These are phyloP conservation scores for Gallinago solitaria DNA, from an alignment of 2,797 vertebrate species.

Conservation along the genomic window DNA sequence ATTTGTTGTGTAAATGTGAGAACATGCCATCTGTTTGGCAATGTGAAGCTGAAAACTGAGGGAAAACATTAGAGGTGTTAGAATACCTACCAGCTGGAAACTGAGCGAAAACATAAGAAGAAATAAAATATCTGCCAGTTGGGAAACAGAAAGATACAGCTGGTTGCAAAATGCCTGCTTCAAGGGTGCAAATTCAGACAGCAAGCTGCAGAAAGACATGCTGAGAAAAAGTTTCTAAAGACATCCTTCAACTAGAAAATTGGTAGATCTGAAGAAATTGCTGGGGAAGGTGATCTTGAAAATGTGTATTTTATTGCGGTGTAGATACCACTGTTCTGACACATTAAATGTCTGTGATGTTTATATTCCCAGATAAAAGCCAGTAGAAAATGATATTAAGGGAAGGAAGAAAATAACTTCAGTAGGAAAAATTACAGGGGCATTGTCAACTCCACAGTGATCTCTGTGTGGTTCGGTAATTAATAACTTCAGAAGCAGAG, in stretches of 20 bases:
- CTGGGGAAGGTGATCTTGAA: not conserved
- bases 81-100: conserved; percentile 68
- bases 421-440: not conserved
- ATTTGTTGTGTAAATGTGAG: conserved; percentile 66
- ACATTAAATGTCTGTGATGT: not conserved
- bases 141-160: conserved; percentile 39
- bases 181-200: conserved; percentile 9
- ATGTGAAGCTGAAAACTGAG: conserved; percentile 47
- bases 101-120: conserved; percentile 37
- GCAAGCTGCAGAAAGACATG: not conserved
- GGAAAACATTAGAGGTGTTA: conserved; percentile 60
- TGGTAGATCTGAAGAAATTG: not conserved
- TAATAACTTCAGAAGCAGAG: conserved; percentile 48
- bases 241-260: not conserved
- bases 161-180: conserved; percentile 46
- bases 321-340: not conserved
- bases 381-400: not conserved
- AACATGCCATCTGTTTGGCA: conserved; percentile 66
- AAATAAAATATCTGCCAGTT: conserved; percentile 55
- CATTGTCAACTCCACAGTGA: not conserved
- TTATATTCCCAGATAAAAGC: not conserved
- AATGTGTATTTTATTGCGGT: not conserved
- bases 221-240: not conserved
- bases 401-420: not conserved
- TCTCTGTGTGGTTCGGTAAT: conserved; percentile 8